Conservation (phyloP, 1,140 invertebrate genomes). For the Aphelinus certus region DNA sequence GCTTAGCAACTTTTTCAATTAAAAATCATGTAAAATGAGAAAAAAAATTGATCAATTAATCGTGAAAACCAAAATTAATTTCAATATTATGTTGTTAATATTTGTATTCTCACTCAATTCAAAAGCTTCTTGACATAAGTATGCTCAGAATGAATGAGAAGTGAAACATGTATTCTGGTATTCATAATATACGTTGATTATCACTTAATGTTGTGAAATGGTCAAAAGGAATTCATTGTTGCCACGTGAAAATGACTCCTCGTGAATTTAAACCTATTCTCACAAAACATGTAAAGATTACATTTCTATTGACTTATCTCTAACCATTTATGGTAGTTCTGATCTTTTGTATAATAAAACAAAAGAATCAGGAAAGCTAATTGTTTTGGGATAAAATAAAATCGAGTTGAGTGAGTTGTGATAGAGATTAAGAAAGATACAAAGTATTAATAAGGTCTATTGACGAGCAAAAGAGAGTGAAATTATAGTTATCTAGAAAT, state of each 20-base stretch:
- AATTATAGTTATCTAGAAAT: no score
- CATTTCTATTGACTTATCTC: neutral
- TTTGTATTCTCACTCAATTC: neutral
- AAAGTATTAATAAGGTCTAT: conserved; percentile 25
- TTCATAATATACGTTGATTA: neutral
- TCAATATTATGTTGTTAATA: neutral
- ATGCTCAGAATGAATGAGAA: neutral
- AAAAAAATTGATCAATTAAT: neutral
- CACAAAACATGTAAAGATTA: conserved; percentile 8
- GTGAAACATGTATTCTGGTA: neutral
- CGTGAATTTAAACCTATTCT: neutral
- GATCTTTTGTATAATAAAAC: no score
- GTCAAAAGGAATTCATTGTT: conserved; percentile 12
- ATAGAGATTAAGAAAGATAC: neutral
- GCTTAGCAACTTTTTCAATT: no score
- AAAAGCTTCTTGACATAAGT: conserved; percentile 4
- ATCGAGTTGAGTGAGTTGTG: no score
- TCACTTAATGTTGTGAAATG: conserved; percentile 14
- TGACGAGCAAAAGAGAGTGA: neutral
- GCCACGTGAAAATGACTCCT: conserved; percentile 4
- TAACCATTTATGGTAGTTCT: neutral
- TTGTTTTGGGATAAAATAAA: no score
- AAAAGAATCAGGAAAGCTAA: no score
- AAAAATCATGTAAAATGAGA: neutral
- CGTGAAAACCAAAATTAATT: no score